A percentile compares a stretch with the other conserved stretches of the same genome.
These are phyloP conservation scores for Yasuhikotakia modesta DNA, from an alignment of 2,797 vertebrate species.

Conservation along the genomic window DNA sequence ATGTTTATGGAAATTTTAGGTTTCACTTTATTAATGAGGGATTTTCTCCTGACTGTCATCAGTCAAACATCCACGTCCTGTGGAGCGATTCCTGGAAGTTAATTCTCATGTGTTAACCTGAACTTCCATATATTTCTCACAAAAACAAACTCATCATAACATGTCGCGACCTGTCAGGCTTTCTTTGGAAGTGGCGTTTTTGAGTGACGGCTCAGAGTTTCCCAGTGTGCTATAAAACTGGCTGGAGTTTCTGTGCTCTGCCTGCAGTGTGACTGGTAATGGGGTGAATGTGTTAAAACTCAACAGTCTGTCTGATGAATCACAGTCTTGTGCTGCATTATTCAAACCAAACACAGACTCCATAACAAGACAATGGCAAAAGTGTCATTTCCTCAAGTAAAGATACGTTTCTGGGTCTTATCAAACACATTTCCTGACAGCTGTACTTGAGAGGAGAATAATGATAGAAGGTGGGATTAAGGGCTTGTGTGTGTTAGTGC, in stretches of 20 bases:
- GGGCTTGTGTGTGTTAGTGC: neutral
- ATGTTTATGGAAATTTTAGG: neutral
- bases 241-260: neutral
- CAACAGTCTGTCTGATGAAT: neutral
- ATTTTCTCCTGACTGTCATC: neutral
- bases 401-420: neutral
- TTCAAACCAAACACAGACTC: neutral
- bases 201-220: conserved; percentile 7
- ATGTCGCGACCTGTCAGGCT: neutral
- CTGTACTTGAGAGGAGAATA: conserved; percentile 22
- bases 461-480: conserved; percentile 27
- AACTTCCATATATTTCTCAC: neutral
- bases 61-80: neutral
- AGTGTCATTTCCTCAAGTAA: neutral
- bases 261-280: conserved; percentile 6
- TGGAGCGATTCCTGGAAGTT: neutral
- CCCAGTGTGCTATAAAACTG: neutral
- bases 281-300: neutral
- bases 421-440: conserved; percentile 10
- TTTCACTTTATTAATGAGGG: neutral
- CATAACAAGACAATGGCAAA: neutral
- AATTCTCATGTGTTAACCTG: neutral
- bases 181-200: conserved; percentile 8
- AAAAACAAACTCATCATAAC: conserved; percentile 33
- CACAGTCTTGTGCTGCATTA: neutral